Percentiles rank a stretch among this genome's conserved stretches.
These are phyloP conservation scores for Enteromius paludinosus DNA, from an alignment of 2,797 vertebrate species.

Conservation along the genomic window DNA sequence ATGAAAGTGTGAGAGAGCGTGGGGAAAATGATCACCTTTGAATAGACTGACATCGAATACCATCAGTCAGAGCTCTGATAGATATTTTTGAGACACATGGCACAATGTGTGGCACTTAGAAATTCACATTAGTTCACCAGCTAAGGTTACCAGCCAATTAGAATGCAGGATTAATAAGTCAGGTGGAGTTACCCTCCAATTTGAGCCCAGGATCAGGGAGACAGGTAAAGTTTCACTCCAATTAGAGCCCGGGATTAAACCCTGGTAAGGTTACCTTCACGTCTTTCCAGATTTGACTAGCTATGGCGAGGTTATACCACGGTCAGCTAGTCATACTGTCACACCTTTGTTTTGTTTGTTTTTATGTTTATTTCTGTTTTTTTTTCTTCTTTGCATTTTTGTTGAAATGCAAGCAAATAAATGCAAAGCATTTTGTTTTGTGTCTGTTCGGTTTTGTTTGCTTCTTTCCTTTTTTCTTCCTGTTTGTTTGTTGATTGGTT, in stretches of 20 bases:
- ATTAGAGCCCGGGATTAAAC: slow-evolving; percentile 73
- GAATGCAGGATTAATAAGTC: slow-evolving; percentile 69
- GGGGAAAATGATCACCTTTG: slow-evolving; percentile 49
- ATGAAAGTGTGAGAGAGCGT: slow-evolving; percentile 55
- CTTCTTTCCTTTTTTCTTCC: background rate
- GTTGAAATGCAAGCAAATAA: background rate
- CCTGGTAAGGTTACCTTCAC: slow-evolving; percentile 71
- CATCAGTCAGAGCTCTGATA: slow-evolving; percentile 47
- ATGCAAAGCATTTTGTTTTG: background rate
- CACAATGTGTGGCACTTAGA: slow-evolving; percentile 63
- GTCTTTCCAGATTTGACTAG: slow-evolving; percentile 60
- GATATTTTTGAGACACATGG: slow-evolving; percentile 65
- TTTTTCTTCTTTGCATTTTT: background rate
- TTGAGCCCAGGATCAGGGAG: slow-evolving; percentile 65
- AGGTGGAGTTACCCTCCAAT: slow-evolving; percentile 62
- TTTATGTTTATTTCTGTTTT: background rate
- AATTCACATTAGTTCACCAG: slow-evolving; percentile 58
- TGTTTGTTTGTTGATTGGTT: background rate
- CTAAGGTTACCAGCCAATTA: slow-evolving; percentile 60
- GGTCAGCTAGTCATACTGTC: slow-evolving; percentile 62
- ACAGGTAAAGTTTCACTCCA: slow-evolving; percentile 70
- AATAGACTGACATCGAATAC: slow-evolving; percentile 62
- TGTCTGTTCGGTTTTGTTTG: background rate
- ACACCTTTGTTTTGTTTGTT: slow-evolving; percentile 28
- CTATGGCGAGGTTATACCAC: slow-evolving; percentile 61